Evolutionary conservation across 2,113 vertebrate genomes (phyloP), one percentile per base, ranked within the genome.

Genomic region (Microtus pennsylvanicus): DNA sequence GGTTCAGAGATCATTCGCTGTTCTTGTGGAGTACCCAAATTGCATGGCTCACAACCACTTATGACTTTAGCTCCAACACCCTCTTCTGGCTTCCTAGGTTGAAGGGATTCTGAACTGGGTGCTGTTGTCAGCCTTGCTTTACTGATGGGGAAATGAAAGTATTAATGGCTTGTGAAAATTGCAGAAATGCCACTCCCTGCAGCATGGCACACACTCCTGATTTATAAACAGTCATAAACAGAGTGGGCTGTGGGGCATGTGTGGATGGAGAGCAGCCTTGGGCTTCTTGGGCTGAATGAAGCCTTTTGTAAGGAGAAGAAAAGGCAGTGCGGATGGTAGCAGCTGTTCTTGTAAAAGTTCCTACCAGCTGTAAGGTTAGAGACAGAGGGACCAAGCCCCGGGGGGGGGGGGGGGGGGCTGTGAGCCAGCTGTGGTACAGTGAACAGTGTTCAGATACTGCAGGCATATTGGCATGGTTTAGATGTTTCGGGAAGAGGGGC

Each of bases 201-300:
- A 95, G 55, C 55, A 70, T 6, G 45, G 42, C 38, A 50, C 50
- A 4, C 75, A 35, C 35, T 83, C 45, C 47, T 26, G 47, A 69
- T 92, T 70, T 26, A 92, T 92, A 70, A 94, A 45, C 76, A 94
- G 35, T 6, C 38, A 3, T 24, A 78, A 85, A 78, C 33, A 50
- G 47, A 88, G 61, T 63, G 76, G 90, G 14, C 78, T 22, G 7
- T 65, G 75, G 74, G 63, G 69, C 55, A 38, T 88, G 22, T 28
- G 1, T 16, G 69, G 70, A 14, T 4, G 24, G 50, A 52, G 38
- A 80, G 42, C 26, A 63, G 82, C 26, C 38, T 30, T 72, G 30
- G 52, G 74, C 30, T 92, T 83, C 77, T 94, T 86, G 76, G 86
- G 82, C 61, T 97, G 91, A 95, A 82, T 90, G 95, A 80, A 87